Conservation (phyloP, 2,888 invertebrate species). For the Caenorhabditis imperialis region DNA sequence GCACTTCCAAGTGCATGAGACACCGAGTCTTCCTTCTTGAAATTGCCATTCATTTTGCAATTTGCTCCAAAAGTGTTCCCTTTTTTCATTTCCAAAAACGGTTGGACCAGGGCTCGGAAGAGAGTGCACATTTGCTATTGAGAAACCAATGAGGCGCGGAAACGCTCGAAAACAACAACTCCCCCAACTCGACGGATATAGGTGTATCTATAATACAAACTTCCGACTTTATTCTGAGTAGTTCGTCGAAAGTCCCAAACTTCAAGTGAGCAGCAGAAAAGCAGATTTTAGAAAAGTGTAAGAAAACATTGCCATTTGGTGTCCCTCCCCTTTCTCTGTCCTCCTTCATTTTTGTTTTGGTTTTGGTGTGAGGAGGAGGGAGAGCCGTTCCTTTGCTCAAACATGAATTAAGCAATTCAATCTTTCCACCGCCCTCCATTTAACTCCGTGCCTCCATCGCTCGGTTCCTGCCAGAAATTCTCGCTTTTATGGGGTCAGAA, state of each 20-base stretch:
- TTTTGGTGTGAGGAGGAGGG: neutral
- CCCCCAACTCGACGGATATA: neutral
- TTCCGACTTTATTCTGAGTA: too few relatives aligned
- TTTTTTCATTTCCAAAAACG: too few relatives aligned
- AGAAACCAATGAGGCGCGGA: constrained; percentile 24
- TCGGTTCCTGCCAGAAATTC: constrained; percentile 1
- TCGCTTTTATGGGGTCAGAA: neutral
- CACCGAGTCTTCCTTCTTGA: too few relatives aligned
- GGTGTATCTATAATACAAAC: constrained; percentile 14
- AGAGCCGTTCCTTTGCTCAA: constrained; percentile 34
- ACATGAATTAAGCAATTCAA: constrained; percentile 50
- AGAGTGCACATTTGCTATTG: constrained; percentile 19
- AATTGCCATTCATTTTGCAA: too few relatives aligned
- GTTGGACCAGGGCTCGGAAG: constrained; percentile 1
- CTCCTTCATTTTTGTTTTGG: constrained; percentile 36
- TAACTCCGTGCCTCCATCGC: constrained; percentile 12
- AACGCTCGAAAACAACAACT: constrained; percentile 33
- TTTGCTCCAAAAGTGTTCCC: too few relatives aligned
- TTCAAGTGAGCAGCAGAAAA: constrained; percentile 4
- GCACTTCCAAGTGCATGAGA: too few relatives aligned
- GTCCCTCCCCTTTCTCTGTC: constrained; percentile 4
- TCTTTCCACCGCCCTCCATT: constrained; percentile 21
- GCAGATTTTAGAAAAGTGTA: constrained; percentile 8
- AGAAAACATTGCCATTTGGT: constrained; percentile 29
- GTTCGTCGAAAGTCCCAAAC: too few relatives aligned